Conservation (phyloP, 2,113 vertebrate species). For the Pollimyrus isidori region DNA sequence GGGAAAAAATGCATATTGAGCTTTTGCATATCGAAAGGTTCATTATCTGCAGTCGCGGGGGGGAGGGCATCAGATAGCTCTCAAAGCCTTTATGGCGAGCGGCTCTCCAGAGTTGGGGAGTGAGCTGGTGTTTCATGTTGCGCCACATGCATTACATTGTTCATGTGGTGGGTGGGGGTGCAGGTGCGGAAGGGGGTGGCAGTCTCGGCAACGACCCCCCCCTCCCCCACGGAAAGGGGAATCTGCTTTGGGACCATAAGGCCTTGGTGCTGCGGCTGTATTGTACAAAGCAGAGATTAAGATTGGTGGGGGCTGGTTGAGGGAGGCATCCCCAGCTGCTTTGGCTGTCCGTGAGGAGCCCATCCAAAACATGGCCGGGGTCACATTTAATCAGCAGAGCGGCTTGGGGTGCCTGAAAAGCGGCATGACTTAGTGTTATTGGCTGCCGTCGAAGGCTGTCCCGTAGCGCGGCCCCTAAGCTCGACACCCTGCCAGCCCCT, state of each 20-base stretch:
- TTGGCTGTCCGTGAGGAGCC: background rate
- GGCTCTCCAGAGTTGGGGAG: background rate
- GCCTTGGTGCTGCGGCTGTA: background rate
- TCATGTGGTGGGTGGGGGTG: background rate
- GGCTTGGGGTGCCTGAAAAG: background rate
- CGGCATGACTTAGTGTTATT: background rate
- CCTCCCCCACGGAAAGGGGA: background rate
- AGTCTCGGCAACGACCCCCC: background rate
- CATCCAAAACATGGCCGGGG: background rate
- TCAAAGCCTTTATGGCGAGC: constrained; percentile 10
- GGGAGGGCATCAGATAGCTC: background rate
- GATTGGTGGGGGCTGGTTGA: background rate
- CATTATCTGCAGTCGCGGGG: constrained; percentile 33
- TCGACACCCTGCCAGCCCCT: background rate
- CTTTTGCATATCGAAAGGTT: constrained; percentile 32
- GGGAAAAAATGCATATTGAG: background rate
- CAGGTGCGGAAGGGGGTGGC: background rate
- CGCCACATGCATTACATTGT: background rate
- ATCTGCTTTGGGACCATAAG: background rate
- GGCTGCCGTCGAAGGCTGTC: background rate
- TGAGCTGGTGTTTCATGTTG: background rate
- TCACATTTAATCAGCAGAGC: background rate
- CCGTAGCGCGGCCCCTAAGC: background rate
- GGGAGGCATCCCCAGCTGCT: background rate
- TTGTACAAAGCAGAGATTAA: background rate